phyloP scores from a whole-genome alignment of 2,113 vertebrate genomes.

The Austrofundulus limnaeus region DNA sequence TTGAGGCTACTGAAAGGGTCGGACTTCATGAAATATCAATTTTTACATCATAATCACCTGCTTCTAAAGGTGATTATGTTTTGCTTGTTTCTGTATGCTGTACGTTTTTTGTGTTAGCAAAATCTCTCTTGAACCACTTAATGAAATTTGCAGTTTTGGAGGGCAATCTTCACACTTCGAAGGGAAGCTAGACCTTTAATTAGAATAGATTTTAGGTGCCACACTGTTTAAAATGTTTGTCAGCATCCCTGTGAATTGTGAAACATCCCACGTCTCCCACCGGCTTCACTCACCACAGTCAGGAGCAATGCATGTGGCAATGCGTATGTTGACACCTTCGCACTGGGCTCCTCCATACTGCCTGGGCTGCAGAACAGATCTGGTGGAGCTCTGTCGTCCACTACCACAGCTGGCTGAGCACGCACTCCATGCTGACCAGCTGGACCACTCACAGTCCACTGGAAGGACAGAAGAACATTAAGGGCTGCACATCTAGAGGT shows the following conservation, averaged over 20 bases:
- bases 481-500: neutral
- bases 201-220: too few species aligned
- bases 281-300: slow-evolving; percentile 72
- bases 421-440: slow-evolving; percentile 78
- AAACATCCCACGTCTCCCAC: neutral
- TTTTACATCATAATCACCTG: too few species aligned
- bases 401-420: slow-evolving; percentile 80
- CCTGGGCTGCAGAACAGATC: slow-evolving; percentile 44
- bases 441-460: slow-evolving; percentile 81
- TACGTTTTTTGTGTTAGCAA: too few species aligned
- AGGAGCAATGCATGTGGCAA: slow-evolving; percentile 42
- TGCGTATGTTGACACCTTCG: slow-evolving; percentile 52
- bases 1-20: too few species aligned
- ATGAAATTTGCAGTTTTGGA: too few species aligned
- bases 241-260: neutral
- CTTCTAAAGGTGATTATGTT: too few species aligned
- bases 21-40: too few species aligned
- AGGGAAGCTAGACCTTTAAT: too few species aligned
- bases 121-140: too few species aligned
- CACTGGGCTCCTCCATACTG: slow-evolving; percentile 73
- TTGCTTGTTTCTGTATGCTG: too few species aligned
- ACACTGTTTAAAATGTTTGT: neutral
- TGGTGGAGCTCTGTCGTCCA: slow-evolving; percentile 68
- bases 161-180: too few species aligned
- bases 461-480: neutral